Evolutionary conservation across 2,888 invertebrate species (phyloP), one percentile per base, ranked within the genome.

Genomic region (Alviniconcha strummeri): DNA sequence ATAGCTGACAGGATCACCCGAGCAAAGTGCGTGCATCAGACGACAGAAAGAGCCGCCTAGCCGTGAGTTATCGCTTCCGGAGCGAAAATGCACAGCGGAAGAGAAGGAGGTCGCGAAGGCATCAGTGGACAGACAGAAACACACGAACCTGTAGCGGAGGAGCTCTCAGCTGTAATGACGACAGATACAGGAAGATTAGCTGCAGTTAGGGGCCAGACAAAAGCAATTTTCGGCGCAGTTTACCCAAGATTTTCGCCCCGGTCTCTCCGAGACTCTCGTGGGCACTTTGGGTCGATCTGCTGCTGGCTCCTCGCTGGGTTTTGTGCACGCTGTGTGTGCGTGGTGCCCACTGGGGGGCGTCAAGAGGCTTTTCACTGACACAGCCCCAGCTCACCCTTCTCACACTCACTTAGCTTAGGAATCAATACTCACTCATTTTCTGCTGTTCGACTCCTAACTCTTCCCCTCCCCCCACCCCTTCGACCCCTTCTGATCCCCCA

Each of bases 21-120:
- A 60, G 75, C 75, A 36, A 36, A 54, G 54, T n/a, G 81, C 81
- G 81, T 81, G 81, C 75, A 36, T n/a, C 17, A 55, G 57, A 57
- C 56, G 81, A 60, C 60, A 81, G 72, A 36, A 36, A 81, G 75
- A 11, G 81, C 75, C 81, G 81, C 81, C 81, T 67, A 60, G 81
- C 81, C 64, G 75, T 81, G 81, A 81, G 81, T 76, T 81, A 81
- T 55, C 54, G 60, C 81, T 81, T 81, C 81, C 81, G 81, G 81
- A 75, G 36, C 71, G 19, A 60, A 81, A 81, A 81, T 81, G 81
- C 81, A 81, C 81, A 81, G 81, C 81, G 81, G 81, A 81, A 81
- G 81, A 55, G 55, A 60, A 7, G 55, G 75, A 55, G 81, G 81
- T 64, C 17, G 81, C 17, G 75, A 52, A 15, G 75, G 64, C 64